Base-by-base conservation (phyloP, 2,113 vertebrate species). In the Xyliphius kryptos region DNA sequence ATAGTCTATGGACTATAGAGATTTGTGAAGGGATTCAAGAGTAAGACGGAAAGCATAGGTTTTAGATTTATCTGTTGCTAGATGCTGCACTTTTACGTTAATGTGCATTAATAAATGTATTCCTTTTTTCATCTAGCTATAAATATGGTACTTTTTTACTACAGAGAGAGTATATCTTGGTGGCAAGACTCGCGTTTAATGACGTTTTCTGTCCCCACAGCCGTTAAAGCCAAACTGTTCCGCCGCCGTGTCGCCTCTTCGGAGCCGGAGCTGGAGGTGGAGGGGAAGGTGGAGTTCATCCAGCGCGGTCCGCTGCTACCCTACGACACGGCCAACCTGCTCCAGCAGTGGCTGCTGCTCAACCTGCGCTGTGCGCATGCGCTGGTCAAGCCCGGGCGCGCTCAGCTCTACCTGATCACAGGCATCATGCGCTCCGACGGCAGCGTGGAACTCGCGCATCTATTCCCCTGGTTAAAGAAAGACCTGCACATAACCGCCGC, bases 291-390 rank as follows among this genome's bases (percentile, higher is more conserved):
- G 8, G 92, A 94, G 77, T 90, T 94, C n/a, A 80, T 84, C 65
- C 86, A 75, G 20, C 89, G 87, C 38, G 87, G 87, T 0, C 88
- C 85, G 0, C 78, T 94, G 12, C 69, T 92, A 54, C 87, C 89
- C 6, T 92, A 89, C 0, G 90, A 93, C 81, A 90, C 89, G 56
- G 80, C 76, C 66, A 85, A 79, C 46, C 81, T 91, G 20, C 83
- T 95, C 47, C 87, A 86, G 53, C 87, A 91, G 63, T 95, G 92
- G 92, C 82, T 95, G 48, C 83, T 91, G 44, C 85, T 92, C 72
- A 93, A 95, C 68, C 79, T 89, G 19, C 79, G 78, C 51, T 94
- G 92, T 20, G 82, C 84, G 0, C 73, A 76, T 16, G 66, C 40
- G 17, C 82, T 95, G 52, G 80, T 76, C n/a, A 85, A 83, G 0